phyloP scores from a whole-genome alignment of 2,113 vertebrate genomes.

The Paracanthobrama guichenoti region DNA sequence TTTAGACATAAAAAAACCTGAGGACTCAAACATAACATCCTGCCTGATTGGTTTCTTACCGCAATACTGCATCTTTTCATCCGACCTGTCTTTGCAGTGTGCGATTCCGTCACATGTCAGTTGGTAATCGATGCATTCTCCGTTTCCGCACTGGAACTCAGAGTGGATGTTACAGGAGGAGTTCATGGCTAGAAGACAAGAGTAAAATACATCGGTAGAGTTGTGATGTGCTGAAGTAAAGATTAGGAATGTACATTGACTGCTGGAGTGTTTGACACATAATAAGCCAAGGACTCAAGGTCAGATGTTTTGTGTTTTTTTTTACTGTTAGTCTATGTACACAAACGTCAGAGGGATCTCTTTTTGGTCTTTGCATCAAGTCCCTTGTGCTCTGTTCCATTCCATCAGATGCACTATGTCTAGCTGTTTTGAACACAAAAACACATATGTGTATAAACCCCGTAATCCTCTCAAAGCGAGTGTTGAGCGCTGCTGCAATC shows the following conservation, averaged over 20 bases:
- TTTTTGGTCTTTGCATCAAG: background rate
- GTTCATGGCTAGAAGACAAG: conserved; percentile 76
- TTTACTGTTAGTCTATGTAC: background rate
- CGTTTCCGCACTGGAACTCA: conserved; percentile 86
- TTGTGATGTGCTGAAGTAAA: background rate
- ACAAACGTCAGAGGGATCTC: background rate
- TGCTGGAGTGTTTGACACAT: background rate
- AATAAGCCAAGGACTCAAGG: background rate
- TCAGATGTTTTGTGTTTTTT: too few species aligned
- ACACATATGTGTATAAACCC: background rate
- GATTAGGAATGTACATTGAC: background rate
- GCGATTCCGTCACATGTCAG: conserved; percentile 81
- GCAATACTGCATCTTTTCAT: conserved; percentile 86
- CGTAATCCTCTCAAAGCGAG: background rate
- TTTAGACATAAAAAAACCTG: conserved; percentile 1
- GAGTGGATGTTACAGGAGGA: conserved; percentile 83
- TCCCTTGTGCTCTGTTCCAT: background rate
- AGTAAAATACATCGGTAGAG: conserved; percentile 2
- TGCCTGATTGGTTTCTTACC: conserved; percentile 71
- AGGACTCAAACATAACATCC: background rate
- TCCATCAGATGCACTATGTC: conserved; percentile 10
- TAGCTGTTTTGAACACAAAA: conserved; percentile 9
- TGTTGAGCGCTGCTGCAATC: background rate
- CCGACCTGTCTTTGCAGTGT: conserved; percentile 88
- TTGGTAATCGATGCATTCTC: conserved; percentile 85